Conservation (phyloP, 2,888 invertebrate species). For the Drosophila diplacantha region DNA sequence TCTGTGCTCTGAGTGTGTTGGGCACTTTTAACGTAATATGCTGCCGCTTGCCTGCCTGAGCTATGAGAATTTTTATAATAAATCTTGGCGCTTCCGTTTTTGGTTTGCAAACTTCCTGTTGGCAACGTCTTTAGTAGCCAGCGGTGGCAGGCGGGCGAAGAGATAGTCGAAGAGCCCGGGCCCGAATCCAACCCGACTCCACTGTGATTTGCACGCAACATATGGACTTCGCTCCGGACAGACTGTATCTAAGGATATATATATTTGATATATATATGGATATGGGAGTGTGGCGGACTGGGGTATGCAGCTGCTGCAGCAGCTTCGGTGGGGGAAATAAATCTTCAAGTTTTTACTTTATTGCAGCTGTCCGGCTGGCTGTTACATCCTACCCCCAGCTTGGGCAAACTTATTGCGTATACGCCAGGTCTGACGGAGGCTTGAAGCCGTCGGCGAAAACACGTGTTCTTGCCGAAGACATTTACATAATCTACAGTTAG, state of each 20-base stretch:
- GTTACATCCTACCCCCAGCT: slow-evolving; percentile 4
- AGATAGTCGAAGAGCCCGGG: slow-evolving; percentile 15
- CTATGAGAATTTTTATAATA: slow-evolving; percentile 73
- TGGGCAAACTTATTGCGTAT: slow-evolving; percentile 54
- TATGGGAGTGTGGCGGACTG: slow-evolving; percentile 23
- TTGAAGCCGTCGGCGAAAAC: slow-evolving; percentile 49
- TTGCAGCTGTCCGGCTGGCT: slow-evolving; percentile 49
- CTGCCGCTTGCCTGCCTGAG: slow-evolving; percentile 65
- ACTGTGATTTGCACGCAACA: slow-evolving; percentile 72
- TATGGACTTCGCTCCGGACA: slow-evolving; percentile 49
- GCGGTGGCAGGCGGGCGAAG: slow-evolving; percentile 39
- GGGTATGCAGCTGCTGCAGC: slow-evolving; percentile 28
- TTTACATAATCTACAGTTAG: slow-evolving; percentile 56
- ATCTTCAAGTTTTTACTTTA: slow-evolving; percentile 71
- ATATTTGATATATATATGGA: slow-evolving; percentile 1
- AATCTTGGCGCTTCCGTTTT: slow-evolving; percentile 73
- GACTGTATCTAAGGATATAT: slow-evolving; percentile 15
- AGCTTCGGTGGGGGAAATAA: slow-evolving; percentile 62
- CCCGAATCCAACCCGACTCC: slow-evolving; percentile 26
- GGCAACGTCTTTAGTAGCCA: slow-evolving; percentile 60
- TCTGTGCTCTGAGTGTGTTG: slow-evolving; percentile 22
- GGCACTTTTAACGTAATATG: slow-evolving; percentile 71
- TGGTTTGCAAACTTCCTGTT: slow-evolving; percentile 73
- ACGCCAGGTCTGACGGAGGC: slow-evolving; percentile 43
- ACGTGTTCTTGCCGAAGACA: slow-evolving; percentile 56